Base-by-base conservation (phyloP, 2,797 vertebrate genomes). In the Picus viridis region DNA sequence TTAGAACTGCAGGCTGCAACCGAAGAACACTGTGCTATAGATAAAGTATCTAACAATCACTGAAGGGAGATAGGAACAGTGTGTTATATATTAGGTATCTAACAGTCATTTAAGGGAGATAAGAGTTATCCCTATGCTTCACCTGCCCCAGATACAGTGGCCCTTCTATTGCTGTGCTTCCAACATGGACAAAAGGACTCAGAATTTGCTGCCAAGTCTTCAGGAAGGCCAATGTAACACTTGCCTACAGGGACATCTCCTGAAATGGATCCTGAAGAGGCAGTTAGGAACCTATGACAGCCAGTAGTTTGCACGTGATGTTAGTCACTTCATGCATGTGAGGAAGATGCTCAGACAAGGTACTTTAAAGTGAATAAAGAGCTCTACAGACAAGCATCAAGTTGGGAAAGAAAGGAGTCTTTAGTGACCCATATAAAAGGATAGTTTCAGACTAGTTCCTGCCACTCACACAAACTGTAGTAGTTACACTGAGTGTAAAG, bases 101-200 rank as follows among this genome's bases (percentile, higher is more conserved):
- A 47, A 64, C n/a, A 80, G n/a, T 47, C 47, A 49, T 49, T 49
- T 49, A 49, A 54, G 53, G 14, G 39, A 53, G 45, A 30, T 72
- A 61, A 76, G 18, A 76, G 16, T 9, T n/a, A 89, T 4, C 23
- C 58, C 39, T 23, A 5, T 1, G 3, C 74, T 77, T 41, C 69
- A 39, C 41, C 16, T 24, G 4, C 15, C 10, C 14, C n/a, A 17
- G 45, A 59, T 11, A 51, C 0, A 0, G 18, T 14, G 26, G 26
- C 57, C 54, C 15, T 68, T 45, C 19, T 6, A n/a, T 12, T n/a
- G 45, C 49, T 41, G 29, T 23, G 32, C 32, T 65, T 83, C 53
- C 58, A 51, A 24, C n/a, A 39, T 17, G 29, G 36, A 30, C 3
- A 12, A 59, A 59, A 67, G 10, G 39, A 45, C 59, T n/a, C 43